phyloP scores from a whole-genome alignment of 2,113 vertebrate genomes.

The Bos javanicus region DNA sequence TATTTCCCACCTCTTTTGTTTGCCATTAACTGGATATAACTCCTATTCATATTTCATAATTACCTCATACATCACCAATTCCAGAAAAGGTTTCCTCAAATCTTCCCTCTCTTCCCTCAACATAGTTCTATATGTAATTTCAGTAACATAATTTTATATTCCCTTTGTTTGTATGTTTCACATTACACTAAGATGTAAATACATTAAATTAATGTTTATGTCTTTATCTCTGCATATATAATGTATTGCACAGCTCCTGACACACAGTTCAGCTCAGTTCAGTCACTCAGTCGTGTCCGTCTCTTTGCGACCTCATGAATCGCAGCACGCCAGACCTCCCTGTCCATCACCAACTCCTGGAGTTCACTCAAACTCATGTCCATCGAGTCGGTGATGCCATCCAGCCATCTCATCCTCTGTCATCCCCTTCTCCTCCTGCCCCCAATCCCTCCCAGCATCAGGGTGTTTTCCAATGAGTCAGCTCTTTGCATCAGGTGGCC shows the following conservation, averaged over 20 bases:
- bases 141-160: background rate
- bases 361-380: no score
- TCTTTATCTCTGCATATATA: background rate
- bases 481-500: no score
- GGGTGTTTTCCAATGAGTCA: no score
- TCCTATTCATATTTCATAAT: background rate
- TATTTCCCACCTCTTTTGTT: background rate
- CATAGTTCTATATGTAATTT: background rate
- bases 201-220: background rate
- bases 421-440: no score
- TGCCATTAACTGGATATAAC: background rate
- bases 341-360: no score
- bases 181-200: background rate
- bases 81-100: background rate
- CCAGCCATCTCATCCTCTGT: no score
- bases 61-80: background rate
- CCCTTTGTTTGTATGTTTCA: background rate
- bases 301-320: no score
- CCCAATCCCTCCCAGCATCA: no score
- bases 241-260: background rate
- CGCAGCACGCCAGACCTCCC: no score
- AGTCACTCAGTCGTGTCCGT: fast-evolving
- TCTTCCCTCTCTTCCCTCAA: background rate
- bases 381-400: no score
- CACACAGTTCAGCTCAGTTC: background rate